Evolutionary conservation across 2,797 vertebrate genomes (phyloP).

Genomic region (Notolabrus celidotus): DNA sequence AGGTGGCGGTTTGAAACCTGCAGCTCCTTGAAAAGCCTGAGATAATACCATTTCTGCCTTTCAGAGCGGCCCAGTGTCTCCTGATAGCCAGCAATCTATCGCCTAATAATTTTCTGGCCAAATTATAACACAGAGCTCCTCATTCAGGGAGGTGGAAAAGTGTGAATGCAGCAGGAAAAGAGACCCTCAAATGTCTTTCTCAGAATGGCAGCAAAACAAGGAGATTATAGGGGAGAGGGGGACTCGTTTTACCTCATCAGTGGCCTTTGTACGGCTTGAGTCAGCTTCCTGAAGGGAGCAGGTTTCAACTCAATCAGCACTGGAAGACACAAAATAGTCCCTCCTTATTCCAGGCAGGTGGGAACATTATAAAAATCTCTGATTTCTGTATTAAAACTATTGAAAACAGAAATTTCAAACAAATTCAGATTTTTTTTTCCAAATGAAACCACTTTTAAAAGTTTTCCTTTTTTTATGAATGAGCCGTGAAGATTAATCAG

Average conservation of each 20-base stretch:
- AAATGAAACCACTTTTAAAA: neutral
- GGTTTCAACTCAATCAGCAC: conserved; percentile 62
- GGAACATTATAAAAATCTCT: conserved; percentile 9
- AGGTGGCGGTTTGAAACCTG: conserved; percentile 74
- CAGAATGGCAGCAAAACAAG: conserved; percentile 68
- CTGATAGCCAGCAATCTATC: conserved; percentile 77
- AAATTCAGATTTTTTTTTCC: too few relatives aligned
- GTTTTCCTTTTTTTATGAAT: neutral
- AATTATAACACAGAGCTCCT: conserved; percentile 71
- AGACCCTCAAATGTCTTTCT: conserved; percentile 36
- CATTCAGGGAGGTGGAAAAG: conserved; percentile 57
- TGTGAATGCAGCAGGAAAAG: conserved; percentile 53
- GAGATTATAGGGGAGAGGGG: conserved; percentile 64
- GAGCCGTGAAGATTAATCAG: neutral
- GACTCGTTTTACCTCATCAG: conserved; percentile 72
- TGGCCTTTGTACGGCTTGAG: conserved; percentile 68
- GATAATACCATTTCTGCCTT: conserved; percentile 76
- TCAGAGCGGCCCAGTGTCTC: conserved; percentile 58
- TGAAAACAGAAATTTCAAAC: too few relatives aligned
- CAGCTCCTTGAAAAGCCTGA: conserved; percentile 68
- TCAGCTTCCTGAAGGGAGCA: conserved; percentile 63
- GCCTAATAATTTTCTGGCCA: conserved; percentile 78
- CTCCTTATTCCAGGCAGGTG: neutral
- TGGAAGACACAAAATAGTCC: conserved; percentile 25
- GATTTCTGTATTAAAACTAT: neutral